Percentiles rank a stretch among this genome's conserved stretches.
phyloP scores from a whole-genome alignment of 2,888 invertebrate species.

The Augiades crinisus region DNA sequence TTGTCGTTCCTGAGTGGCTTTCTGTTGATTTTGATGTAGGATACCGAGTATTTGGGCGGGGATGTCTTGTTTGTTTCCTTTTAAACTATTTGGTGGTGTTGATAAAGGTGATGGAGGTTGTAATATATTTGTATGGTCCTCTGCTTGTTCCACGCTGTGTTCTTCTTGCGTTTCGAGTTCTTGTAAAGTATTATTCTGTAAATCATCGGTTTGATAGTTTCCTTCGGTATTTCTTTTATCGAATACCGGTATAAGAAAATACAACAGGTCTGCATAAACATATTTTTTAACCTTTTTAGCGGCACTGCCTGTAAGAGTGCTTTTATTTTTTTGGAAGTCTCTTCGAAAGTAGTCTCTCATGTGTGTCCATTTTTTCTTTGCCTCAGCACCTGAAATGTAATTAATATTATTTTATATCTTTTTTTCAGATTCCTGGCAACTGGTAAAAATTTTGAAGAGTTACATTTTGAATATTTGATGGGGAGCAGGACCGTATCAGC shows the following conservation, averaged over 20 bases:
- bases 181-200: slow-evolving; percentile 12
- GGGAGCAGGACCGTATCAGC: slow-evolving; percentile 30
- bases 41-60: slow-evolving; percentile 28
- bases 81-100: slow-evolving; percentile 17
- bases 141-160: background rate
- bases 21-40: slow-evolving; percentile 29
- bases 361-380: slow-evolving; percentile 29
- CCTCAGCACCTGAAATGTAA: slow-evolving; percentile 26
- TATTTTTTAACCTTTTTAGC: slow-evolving; percentile 30
- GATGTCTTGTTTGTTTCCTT: slow-evolving; percentile 19
- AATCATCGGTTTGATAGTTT: slow-evolving; percentile 25
- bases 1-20: slow-evolving; percentile 28
- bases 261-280: slow-evolving; percentile 24
- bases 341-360: slow-evolving; percentile 28
- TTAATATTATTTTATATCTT: no score
- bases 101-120: no score
- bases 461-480: slow-evolving; percentile 28
- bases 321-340: slow-evolving; percentile 27
- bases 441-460: slow-evolving; percentile 31
- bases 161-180: background rate
- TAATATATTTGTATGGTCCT: background rate
- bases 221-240: slow-evolving; percentile 21
- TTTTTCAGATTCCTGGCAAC: slow-evolving; percentile 33
- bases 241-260: slow-evolving; percentile 29
- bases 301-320: slow-evolving; percentile 25